Evolutionary conservation across 1,140 invertebrate species (phyloP), one percentile per base, ranked within the genome.

Genomic region (Dendroctonus ponderosae): DNA sequence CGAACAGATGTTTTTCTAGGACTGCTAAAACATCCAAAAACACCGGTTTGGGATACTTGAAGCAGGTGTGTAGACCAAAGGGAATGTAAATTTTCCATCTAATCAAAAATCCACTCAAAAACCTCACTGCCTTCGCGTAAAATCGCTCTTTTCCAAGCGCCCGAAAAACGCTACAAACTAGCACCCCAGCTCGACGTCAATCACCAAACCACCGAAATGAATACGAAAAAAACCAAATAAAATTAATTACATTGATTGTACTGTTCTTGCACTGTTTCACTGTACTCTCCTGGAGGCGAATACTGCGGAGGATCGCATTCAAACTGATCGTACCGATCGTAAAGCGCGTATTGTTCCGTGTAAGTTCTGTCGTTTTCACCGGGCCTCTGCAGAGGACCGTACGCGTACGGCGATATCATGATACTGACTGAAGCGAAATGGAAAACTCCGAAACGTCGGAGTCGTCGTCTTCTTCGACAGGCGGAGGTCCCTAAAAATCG

Each of bases 351-450:
- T n/a, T 50, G 57, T 56, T 68, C 66, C 12, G 52, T 26, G 52
- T 50, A 48, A 43, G 49, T 39, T 49, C 43, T 52, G 40, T 56
- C 67, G 58, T 42, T 67, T 42, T 69, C 64, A 49, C 40, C 60
- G 26, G 67, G 62, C 63, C 70, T 68, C 56, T 68, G 70, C 11
- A 71, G 59, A 68, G 70, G 67, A 54, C 70, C 70, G 64, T 66
- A 71, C 70, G 70, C 67, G 59, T 71, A 71, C 41, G 70, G 70
- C 63, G 70, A 71, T 71, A 71, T 71, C 70, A 71, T 71, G 59
- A 62, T 71, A 71, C 70, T 69, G 64, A 54, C 62, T 26, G 15
- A 26, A 52, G 14, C 50, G 50, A 52, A 52, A 26, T 51, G 6
- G 50, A 52, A 44, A 37, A n/a, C 12, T 42, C 50, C 26, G 14